Base-by-base conservation (phyloP, 1,140 invertebrate genomes). In the Trichonephila inaurata region DNA sequence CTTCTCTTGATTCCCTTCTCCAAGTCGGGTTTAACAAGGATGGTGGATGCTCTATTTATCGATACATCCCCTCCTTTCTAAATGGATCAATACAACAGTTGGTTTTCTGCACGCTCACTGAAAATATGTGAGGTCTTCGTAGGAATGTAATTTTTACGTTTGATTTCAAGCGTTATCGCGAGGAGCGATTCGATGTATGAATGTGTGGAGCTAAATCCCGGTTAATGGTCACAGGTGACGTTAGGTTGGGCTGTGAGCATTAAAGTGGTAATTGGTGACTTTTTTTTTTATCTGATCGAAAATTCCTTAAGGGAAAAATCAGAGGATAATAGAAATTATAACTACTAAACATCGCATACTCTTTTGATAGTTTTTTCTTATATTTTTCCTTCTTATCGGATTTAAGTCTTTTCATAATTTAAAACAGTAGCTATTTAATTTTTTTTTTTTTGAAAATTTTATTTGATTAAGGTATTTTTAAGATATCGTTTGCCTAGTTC, bases 1-100 rank as follows among this genome's bases (percentile, higher is more conserved):
- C 40, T 18, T 83, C 44, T 58, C 69, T 58, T 33, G 64, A 64
- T 66, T 44, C 82, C 28, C 40, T 85, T 82, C 62, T 61, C 83
- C 28, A 81, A 93, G 62, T 33, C 86, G 40, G 72, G 60, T 93
- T 93, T 93, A 93, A 93, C 86, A 88, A 93, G 92, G 69, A 33
- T 83, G 91, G 33, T 72, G 62, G 44, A n/a, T 88, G 66, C 60
- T 81, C 86, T 92, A 92, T 93, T 93, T 93, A 93, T 93, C 92
- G 83, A 91, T 91, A 66, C 61, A 24, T n/a, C 81, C 5, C 44
- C 72, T 28, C 51, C 61, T 24, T n/a, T 69, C 21, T 28, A 83
- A 61, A 40, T 24, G n/a, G 85, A 64, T 93, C 92, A 62, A 93
- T 93, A 93, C 85, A 93, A 93, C 92, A 91, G 89, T 91, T 91